Percentiles rank a stretch among this genome's conserved stretches.
These are phyloP conservation scores for Unio delphinus DNA, from an alignment of 2,888 invertebrate genomes.

Conservation along the genomic window DNA sequence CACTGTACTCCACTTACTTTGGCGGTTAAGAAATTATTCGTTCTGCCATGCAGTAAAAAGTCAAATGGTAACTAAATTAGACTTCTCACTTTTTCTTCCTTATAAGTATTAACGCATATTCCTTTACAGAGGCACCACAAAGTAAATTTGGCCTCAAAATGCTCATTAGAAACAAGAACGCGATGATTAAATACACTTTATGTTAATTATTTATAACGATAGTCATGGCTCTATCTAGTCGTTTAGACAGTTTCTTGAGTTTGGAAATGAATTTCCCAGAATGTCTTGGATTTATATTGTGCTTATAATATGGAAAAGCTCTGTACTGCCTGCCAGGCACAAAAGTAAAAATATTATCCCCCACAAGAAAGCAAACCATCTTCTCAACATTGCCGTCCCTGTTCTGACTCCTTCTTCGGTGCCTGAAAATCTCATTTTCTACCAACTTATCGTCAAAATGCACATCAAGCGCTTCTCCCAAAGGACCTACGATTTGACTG, in stretches of 20 bases:
- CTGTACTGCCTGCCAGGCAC: not conserved
- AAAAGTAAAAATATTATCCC: not conserved
- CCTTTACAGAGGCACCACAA: too few relatives aligned
- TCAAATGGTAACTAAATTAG: too few relatives aligned
- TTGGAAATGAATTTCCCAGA: slow-evolving; percentile 2
- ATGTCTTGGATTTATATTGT: slow-evolving; percentile 2
- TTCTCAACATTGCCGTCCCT: slow-evolving; percentile 9
- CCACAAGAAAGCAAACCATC: not conserved
- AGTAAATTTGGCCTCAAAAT: too few relatives aligned
- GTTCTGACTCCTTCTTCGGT: slow-evolving; percentile 10
- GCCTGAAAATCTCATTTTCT: slow-evolving; percentile 15
- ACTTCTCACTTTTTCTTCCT: too few relatives aligned
- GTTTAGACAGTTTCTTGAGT: slow-evolving; percentile 11
- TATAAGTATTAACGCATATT: too few relatives aligned
- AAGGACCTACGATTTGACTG: slow-evolving; percentile 16
- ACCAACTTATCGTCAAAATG: slow-evolving; percentile 13
- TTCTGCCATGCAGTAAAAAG: too few relatives aligned
- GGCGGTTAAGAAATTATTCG: too few relatives aligned
- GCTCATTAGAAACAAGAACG: too few relatives aligned
- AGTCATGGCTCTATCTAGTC: slow-evolving; percentile 7
- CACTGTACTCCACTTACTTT: too few relatives aligned
- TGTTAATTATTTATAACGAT: not conserved
- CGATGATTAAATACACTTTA: not conserved
- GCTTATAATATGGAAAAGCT: slow-evolving; percentile 3
- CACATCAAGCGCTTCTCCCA: slow-evolving; percentile 14